These are phyloP conservation scores for Corythornis cristatus DNA, from an alignment of 2,113 vertebrate genomes.

Conservation along the genomic window DNA sequence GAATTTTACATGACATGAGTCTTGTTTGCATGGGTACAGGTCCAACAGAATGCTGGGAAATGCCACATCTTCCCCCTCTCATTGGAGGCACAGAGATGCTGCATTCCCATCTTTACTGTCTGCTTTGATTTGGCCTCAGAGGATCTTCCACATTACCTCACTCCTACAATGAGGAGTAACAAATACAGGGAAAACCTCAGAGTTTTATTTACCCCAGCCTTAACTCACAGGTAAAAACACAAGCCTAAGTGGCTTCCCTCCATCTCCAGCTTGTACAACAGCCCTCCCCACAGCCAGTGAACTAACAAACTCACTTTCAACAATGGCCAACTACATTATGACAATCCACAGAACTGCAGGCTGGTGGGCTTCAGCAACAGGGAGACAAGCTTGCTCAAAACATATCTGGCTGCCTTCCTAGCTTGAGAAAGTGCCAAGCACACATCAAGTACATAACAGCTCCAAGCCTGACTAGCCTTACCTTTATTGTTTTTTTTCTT, in stretches of 20 bases:
- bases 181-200: background rate
- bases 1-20: background rate
- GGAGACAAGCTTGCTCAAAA: background rate
- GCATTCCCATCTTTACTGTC: background rate
- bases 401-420: background rate
- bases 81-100: background rate
- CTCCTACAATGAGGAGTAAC: background rate
- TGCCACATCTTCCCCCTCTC: background rate
- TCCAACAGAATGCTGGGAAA: background rate
- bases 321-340: background rate
- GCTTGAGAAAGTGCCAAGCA: background rate
- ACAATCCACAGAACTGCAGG: background rate
- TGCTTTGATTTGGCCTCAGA: background rate
- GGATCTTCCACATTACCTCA: background rate
- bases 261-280: background rate
- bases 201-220: background rate
- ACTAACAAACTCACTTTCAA: background rate
- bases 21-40: background rate
- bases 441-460: background rate
- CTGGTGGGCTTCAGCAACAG: background rate
- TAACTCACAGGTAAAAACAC: background rate
- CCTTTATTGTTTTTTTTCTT: background rate
- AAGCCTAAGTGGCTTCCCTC: background rate
- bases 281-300: accelerated
- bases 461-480: background rate